Evolutionary conservation across 2,888 invertebrate genomes (phyloP), one percentile per base, ranked within the genome.

Genomic region (Tipula confusa): DNA sequence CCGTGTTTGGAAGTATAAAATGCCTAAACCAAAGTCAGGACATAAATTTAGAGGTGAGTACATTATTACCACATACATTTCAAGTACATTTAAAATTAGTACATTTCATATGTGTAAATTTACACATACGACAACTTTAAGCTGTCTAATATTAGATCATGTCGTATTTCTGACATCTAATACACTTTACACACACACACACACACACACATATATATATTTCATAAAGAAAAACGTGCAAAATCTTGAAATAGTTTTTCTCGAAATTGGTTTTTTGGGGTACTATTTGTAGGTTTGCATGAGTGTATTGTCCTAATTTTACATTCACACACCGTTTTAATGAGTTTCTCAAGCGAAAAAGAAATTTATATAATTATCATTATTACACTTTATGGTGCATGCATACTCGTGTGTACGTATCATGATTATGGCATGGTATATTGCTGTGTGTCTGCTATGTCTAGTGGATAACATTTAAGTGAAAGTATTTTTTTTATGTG

Each of bases 11-110:
- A 24, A 24, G 3, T 24, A 64, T 31, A 31, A 31, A 18, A 48
- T 64, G 64, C 64, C 64, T 64, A 64, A 64, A 64, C 64, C 64
- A 24, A 64, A 64, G 64, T 24, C 64, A 24, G 64, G 64, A 64
- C 64, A 64, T 9, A 64, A 64, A 64, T 64, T 64, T 64, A 6
- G 64, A 64, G 64, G 64, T 64, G 64, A 64, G 64, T 24, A 64
- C 64, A 4, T 48, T 64, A 24, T 43, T 43, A 43, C 43, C 43
- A n/a, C 43, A 43, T 24, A 64, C 18, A 64, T 9, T 64, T 64
- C 64, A 24, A 24, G 64, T 64, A 64, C 64, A 64, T 24, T 64
- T 18, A 64, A 64, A 64, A 64, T 64, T 64, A 64, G 64, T 64
- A 64, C 64, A 64, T 64, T 64, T 64, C n/a, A n/a, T n/a, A n/a